Percentiles rank a stretch among this genome's conserved stretches.
These are phyloP conservation scores for Galerucella calmariensis DNA, from an alignment of 2,888 invertebrate genomes.

Conservation along the genomic window DNA sequence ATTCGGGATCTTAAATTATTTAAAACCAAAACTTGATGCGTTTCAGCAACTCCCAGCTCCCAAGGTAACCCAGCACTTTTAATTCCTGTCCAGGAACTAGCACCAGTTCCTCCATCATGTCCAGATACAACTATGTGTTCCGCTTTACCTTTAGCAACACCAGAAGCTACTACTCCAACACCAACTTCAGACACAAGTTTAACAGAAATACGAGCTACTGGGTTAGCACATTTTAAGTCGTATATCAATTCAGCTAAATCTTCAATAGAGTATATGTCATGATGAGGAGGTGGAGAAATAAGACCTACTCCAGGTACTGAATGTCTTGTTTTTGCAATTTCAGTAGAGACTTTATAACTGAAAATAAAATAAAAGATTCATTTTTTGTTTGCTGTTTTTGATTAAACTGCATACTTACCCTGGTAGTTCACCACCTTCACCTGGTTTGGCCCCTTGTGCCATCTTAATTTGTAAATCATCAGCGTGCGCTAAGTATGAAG, in stretches of 20 bases:
- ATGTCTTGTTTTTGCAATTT: slow-evolving; percentile 94
- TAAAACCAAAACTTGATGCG: slow-evolving; percentile 94
- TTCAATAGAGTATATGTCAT: slow-evolving; percentile 99
- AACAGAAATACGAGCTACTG: slow-evolving; percentile 93
- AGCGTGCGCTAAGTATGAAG: slow-evolving; percentile 95
- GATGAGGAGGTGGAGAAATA: slow-evolving; percentile 99
- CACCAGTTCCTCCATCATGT: slow-evolving; percentile 99
- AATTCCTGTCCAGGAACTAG: slow-evolving; percentile 99
- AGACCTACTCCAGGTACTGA: slow-evolving; percentile 97
- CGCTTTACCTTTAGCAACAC: slow-evolving; percentile 83
- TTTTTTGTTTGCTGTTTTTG: too few species aligned
- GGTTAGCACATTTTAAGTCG: slow-evolving; percentile 97
- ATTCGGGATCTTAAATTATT: slow-evolving; percentile 94
- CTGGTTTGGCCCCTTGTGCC: slow-evolving; percentile 99
- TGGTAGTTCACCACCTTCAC: slow-evolving; percentile 97
- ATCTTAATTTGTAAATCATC: slow-evolving; percentile 99
- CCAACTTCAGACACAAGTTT: slow-evolving; percentile 99
- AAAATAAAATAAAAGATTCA: slow-evolving; percentile 23
- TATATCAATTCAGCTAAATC: slow-evolving; percentile 98
- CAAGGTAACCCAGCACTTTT: slow-evolving; percentile 98
- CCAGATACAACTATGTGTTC: slow-evolving; percentile 99
- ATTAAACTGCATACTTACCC: slow-evolving; percentile 62
- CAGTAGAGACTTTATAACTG: slow-evolving; percentile 86
- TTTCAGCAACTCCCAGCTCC: slow-evolving; percentile 98
- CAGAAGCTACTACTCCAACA: slow-evolving; percentile 92